Base-by-base conservation (phyloP, 2,888 invertebrate genomes). In the Colostygia pectinataria region DNA sequence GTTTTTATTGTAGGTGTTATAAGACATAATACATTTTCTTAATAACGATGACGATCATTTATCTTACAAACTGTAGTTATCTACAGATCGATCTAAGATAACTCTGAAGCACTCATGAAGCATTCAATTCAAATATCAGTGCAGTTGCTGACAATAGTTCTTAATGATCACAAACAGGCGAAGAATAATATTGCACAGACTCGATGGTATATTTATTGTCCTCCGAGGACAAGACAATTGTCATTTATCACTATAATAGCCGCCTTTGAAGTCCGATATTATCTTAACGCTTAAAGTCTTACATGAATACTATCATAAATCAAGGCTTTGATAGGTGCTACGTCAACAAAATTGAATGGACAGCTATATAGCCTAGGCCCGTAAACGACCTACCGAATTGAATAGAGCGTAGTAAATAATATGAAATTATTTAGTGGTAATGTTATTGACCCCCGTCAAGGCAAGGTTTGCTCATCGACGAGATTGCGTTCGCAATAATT, bases 211-310 rank as follows among this genome's bases (percentile, higher is more conserved):
- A 84, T 86, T 85, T 86, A 88, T 88, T 85, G 83, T 83, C 70
- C 66, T 68, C 71, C 70, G 72, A 80, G 80, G 85, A 85, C 86
- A 85, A 83, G 78, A 84, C 86, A 85, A 87, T 87, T 81, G 86
- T 84, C 84, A 83, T 88, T 87, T 86, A 88, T 88, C 86, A 86
- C 71, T 70, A 74, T 79, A 83, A 83, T 82, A 80, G 80, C 83
- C 83, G 86, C 84, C 83, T 88, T 88, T 87, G 88, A 87, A 82
- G 80, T 85, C 74, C 74, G 83, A 85, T 83, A 72, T 78, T 87
- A 86, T 87, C 86, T 80, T 64, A 74, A 76, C 78, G 80, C 71
- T 71, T 68, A 62, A 66, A 68, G 62, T 65, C 66, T 71, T 66
- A 66, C 65, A 66, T 69, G 73, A 77, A 72, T 71, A 67, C 65